Base-by-base conservation (phyloP, 2,888 invertebrate species). In the Sphaerophoria rueppellii region DNA sequence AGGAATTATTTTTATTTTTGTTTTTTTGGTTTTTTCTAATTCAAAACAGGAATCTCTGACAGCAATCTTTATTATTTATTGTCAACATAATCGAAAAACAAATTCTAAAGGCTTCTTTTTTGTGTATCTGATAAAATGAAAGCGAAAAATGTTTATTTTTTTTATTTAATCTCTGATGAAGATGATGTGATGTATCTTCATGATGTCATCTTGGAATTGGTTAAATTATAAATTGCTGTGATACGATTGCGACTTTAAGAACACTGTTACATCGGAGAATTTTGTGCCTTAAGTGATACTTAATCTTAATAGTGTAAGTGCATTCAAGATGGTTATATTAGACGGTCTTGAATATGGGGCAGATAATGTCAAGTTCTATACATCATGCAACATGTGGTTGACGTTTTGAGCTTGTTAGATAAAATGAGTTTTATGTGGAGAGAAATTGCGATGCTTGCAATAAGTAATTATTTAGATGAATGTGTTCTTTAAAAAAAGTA, bases 241-340 rank as follows among this genome's bases (percentile, higher is more conserved):
- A 43, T 60, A 60, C 16, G 2, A 40, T 40, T 40, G 16, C 40
- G 6, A 60, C 11, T 37, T 43, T 9, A 40, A 40, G 4, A 60
- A 40, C 37, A 67, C 11, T 71, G 55, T 63, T 58, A 32, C 40
- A 32, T 60, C n/a, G 58, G 48, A 52, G 24, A 74, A 69, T 69
- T 43, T 9, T 75, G n/a, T 75, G 50, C 14, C 52, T 57, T 14
- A 74, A 70, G 57, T 70, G 80, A 35, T 70, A 50, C 79, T 75
- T 70, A 61, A 52, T 70, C 69, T 80, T 61, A 80, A 75, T 70
- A 73, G 74, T 61, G 54, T 43, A 79, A 54, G 70, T 46, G 46
- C 52, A 70, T 37, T 58, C 52, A 60, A 54, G 58, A 50, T 60
- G 40, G 24, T 24, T 24, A 24, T 24, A 34, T 61, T 40, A 54